phyloP scores from a whole-genome alignment of 2,888 invertebrate species.

The Caenorhabditis sp. region DNA sequence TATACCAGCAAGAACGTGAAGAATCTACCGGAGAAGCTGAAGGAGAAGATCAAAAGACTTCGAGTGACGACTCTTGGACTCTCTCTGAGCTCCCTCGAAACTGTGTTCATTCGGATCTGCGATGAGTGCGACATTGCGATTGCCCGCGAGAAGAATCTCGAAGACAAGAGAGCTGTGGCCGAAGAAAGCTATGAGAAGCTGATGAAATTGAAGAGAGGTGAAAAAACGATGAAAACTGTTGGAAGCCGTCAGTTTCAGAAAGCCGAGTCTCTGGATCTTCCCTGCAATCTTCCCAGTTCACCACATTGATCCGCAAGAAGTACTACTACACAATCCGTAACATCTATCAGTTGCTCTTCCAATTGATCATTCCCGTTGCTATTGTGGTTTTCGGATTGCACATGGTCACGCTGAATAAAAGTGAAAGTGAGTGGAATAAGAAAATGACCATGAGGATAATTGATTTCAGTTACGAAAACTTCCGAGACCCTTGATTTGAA shows the following conservation, averaged over 20 bases:
- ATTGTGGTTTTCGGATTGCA: conserved; percentile 9
- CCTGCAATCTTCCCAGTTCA: conserved; percentile 17
- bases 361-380: conserved; percentile 10
- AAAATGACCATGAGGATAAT: not conserved
- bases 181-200: conserved; percentile 22
- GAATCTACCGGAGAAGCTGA: not conserved
- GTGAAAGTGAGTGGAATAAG: not conserved
- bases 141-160: conserved; percentile 5
- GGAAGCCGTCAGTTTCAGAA: not conserved
- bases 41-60: conserved; percentile 7
- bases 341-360: conserved; percentile 27
- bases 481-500: conserved; percentile 3
- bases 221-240: not conserved
- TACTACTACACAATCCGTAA: conserved; percentile 30
- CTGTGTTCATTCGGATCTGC: conserved; percentile 44
- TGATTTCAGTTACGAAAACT: not conserved
- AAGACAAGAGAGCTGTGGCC: conserved; percentile 5
- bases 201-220: conserved; percentile 12
- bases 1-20: too few species aligned
- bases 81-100: conserved; percentile 69
- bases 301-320: conserved; percentile 11
- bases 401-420: not conserved
- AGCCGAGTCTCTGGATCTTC: conserved; percentile 2
- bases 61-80: conserved; percentile 62
- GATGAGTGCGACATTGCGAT: conserved; percentile 26